Conservation (phyloP, 2,888 invertebrate genomes). For the Lumbricus terrestris region DNA sequence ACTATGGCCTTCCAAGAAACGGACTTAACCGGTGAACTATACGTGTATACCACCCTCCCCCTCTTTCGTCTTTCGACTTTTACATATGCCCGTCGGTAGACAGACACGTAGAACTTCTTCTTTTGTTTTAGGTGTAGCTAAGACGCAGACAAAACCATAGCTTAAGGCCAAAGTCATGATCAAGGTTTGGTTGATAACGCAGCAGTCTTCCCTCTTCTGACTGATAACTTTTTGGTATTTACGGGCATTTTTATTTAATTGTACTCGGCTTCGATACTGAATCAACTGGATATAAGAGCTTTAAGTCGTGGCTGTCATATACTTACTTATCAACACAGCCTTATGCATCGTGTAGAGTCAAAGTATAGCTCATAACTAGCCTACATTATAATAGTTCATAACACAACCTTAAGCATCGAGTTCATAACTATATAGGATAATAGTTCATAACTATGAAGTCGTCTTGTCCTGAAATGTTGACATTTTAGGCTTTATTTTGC, state of each 20-base stretch:
- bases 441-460: background rate
- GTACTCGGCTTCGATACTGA: background rate
- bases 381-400: too few relatives aligned
- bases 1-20: background rate
- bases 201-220: too few relatives aligned
- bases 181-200: too few relatives aligned
- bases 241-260: background rate
- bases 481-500: too few relatives aligned
- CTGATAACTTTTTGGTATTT: background rate
- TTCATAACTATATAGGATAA: too few relatives aligned
- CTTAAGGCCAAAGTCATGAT: background rate
- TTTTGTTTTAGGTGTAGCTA: background rate
- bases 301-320: background rate
- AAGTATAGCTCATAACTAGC: too few relatives aligned
- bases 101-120: background rate
- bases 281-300: background rate
- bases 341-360: background rate
- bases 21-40: constrained; percentile 3
- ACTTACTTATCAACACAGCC: background rate
- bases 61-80: background rate
- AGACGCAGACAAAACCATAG: background rate
- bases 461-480: background rate
- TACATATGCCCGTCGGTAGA: background rate
- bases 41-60: background rate
- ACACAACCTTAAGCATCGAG: too few relatives aligned